These are phyloP conservation scores for Theropithecus gelada DNA, from an alignment of 2,113 vertebrate species.

Conservation along the genomic window DNA sequence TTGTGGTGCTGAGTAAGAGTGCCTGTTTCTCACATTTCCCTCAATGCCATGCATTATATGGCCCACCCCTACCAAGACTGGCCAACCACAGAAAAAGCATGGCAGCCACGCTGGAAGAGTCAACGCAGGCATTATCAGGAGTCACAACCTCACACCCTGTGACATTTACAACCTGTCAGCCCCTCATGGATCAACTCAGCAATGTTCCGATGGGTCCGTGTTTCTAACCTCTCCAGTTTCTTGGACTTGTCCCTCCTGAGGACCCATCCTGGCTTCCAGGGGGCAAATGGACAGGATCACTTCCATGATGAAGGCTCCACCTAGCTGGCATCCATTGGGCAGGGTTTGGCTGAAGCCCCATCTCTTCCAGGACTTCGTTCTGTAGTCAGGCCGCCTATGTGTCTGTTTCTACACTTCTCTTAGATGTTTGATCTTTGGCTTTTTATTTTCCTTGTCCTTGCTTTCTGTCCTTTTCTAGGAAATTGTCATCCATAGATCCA, in stretches of 20 bases:
- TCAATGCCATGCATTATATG: not conserved
- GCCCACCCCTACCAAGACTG: not conserved
- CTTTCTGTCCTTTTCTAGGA: not conserved
- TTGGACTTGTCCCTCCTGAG: not conserved
- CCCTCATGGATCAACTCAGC: not conserved
- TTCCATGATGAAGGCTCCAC: too few relatives aligned
- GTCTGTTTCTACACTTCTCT: not conserved
- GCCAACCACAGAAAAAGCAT: not conserved
- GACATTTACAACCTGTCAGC: not conserved
- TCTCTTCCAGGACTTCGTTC: not conserved
- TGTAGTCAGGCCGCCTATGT: accelerated
- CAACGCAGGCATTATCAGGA: not conserved
- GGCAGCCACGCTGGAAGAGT: not conserved
- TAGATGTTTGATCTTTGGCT: not conserved
- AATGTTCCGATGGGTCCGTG: not conserved
- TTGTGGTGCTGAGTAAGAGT: not conserved
- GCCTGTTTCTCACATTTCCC: not conserved
- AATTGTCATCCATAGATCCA: not conserved
- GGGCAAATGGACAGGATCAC: not conserved
- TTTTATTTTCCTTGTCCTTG: not conserved
- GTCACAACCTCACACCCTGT: not conserved
- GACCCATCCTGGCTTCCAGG: not conserved
- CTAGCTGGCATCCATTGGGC: accelerated
- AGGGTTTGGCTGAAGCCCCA: not conserved
- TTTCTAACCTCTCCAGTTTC: not conserved